A percentile compares a stretch with the other conserved stretches of the same genome.
Evolutionary conservation across 2,113 vertebrate species (phyloP).

Genomic region (Macquaria australasica): DNA sequence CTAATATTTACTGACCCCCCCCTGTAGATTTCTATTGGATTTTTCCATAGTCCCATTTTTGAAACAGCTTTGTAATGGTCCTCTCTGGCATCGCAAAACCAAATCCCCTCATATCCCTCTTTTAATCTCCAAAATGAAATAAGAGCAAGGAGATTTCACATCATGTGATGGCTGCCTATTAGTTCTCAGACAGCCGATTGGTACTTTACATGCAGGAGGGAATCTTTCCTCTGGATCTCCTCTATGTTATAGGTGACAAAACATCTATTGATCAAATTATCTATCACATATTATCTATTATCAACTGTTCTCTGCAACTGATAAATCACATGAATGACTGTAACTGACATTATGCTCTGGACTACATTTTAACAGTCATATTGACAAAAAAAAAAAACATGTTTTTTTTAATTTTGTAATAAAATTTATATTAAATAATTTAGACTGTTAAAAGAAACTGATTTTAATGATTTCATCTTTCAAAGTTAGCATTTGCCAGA

Average conservation of each 20-base stretch:
- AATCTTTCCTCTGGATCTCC: slow-evolving; percentile 26
- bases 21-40: slow-evolving; percentile 61
- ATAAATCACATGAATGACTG: not conserved
- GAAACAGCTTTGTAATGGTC: slow-evolving; percentile 76
- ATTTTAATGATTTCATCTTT: not conserved
- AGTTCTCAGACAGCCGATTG: slow-evolving; percentile 63
- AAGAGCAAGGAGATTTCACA: slow-evolving; percentile 82
- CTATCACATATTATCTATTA: not conserved
- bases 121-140: slow-evolving; percentile 85
- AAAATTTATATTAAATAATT: not conserved
- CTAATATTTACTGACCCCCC: slow-evolving; percentile 56
- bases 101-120: slow-evolving; percentile 81
- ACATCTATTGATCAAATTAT: slow-evolving; percentile 7
- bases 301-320: not conserved
- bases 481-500: not conserved
- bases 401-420: not conserved
- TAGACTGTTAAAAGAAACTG: not conserved
- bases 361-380: not conserved
- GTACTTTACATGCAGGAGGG: slow-evolving; percentile 52
- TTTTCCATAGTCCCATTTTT: slow-evolving; percentile 73
- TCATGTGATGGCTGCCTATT: slow-evolving; percentile 78
- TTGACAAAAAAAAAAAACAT: not conserved
- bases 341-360: slow-evolving; percentile 4
- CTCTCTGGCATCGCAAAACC: slow-evolving; percentile 69
- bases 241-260: slow-evolving; percentile 19